A percentile compares a stretch with the other conserved stretches of the same genome.
phyloP scores from a whole-genome alignment of 2,888 invertebrate species.

The Tetragonisca angustula region DNA sequence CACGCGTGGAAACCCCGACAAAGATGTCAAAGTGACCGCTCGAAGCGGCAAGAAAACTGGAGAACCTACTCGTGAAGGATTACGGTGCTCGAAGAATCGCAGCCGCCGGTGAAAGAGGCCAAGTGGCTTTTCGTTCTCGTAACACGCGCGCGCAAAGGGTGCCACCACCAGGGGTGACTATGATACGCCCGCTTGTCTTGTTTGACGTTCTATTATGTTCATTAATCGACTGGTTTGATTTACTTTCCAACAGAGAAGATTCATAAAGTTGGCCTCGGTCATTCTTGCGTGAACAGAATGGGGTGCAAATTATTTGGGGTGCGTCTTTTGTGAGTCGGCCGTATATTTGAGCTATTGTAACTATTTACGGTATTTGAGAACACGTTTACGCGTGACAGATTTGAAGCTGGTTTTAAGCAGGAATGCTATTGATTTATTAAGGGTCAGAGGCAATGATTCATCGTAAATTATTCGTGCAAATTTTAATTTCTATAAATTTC shows the following conservation, averaged over 20 bases:
- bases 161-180: constrained; percentile 13
- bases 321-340: constrained; percentile 2
- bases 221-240: constrained; percentile 37
- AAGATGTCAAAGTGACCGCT: constrained; percentile 43
- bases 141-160: constrained; percentile 1
- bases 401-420: neutral
- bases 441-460: no score
- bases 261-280: neutral
- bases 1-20: constrained; percentile 25
- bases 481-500: no score
- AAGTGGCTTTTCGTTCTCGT: constrained; percentile 15
- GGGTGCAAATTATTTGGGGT: constrained; percentile 3
- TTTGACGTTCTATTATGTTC: constrained; percentile 42
- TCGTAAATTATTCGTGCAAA: no score
- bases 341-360: neutral
- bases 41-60: constrained; percentile 29
- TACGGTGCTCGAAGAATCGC: constrained; percentile 52
- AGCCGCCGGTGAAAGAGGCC: constrained; percentile 39
- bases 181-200: constrained; percentile 34
- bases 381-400: neutral
- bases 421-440: no score
- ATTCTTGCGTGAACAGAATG: no score
- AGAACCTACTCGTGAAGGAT: constrained; percentile 51
- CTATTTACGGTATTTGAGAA: neutral
- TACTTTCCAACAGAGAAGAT: constrained; percentile 7